These are phyloP conservation scores for Elegia similella DNA, from an alignment of 2,888 invertebrate species.

Conservation along the genomic window DNA sequence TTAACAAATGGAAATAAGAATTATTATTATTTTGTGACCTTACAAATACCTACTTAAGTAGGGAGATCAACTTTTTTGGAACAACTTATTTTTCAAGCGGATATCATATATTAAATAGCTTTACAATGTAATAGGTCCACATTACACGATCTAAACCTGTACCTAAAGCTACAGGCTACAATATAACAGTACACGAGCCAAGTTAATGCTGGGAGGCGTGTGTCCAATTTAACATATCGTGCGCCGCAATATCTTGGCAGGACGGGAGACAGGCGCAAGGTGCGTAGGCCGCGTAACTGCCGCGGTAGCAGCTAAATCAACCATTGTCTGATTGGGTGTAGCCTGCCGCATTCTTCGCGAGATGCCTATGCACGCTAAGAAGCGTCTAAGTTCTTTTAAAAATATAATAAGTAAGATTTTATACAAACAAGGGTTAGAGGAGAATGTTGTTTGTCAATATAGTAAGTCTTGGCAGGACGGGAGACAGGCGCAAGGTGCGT, in stretches of 20 bases:
- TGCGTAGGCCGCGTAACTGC: slow-evolving; percentile 74
- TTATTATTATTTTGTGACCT: no score
- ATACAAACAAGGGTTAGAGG: no score
- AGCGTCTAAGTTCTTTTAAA: slow-evolving; percentile 19
- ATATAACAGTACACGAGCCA: slow-evolving; percentile 62
- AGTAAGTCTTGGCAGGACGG: slow-evolving; percentile 49
- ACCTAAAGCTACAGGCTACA: slow-evolving; percentile 23
- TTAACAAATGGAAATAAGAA: no score
- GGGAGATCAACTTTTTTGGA: no score
- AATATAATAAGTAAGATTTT: no score
- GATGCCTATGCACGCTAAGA: slow-evolving; percentile 27
- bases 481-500: slow-evolving; percentile 62
- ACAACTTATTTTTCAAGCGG: no score
- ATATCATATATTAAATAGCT: not conserved
- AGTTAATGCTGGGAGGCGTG: slow-evolving; percentile 62
- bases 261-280: slow-evolving; percentile 54
- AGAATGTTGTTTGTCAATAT: no score
- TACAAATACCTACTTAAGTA: no score
- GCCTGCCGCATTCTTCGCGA: slow-evolving; percentile 55
- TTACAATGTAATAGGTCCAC: not conserved
- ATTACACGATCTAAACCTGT: not conserved
- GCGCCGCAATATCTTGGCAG: slow-evolving; percentile 43
- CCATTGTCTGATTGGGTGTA: slow-evolving; percentile 75
- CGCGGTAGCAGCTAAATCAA: slow-evolving; percentile 69
- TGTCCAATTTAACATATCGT: slow-evolving; percentile 68